These are phyloP conservation scores for Eucera pruinosa DNA, from an alignment of 2,888 invertebrate species.

Conservation along the genomic window DNA sequence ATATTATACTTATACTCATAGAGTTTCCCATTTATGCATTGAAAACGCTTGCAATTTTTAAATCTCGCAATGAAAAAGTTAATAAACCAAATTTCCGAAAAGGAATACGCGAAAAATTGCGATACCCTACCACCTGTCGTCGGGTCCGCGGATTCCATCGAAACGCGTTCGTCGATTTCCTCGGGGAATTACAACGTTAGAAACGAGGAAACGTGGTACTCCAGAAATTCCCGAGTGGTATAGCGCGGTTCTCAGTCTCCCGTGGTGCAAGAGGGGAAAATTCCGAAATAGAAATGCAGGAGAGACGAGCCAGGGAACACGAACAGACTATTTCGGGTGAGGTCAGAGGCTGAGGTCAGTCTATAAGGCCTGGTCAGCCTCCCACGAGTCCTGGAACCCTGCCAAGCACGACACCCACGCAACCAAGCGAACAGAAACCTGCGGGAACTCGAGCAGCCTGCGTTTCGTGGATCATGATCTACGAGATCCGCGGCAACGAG, in stretches of 20 bases:
- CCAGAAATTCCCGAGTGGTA: slow-evolving; percentile 53
- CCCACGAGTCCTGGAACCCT: slow-evolving; percentile 82
- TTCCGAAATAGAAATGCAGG: slow-evolving; percentile 76
- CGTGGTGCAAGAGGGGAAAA: slow-evolving; percentile 66
- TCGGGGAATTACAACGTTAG: background rate
- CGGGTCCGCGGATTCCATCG: no score
- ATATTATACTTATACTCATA: no score
- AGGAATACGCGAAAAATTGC: no score
- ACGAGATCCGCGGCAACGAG: slow-evolving; percentile 58
- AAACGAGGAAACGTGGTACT: slow-evolving; percentile 43
- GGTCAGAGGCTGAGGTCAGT: slow-evolving; percentile 84
- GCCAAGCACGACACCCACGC: slow-evolving; percentile 76
- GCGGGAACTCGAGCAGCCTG: slow-evolving; percentile 69
- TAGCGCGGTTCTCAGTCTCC: slow-evolving; percentile 35
- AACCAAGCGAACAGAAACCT: slow-evolving; percentile 63
- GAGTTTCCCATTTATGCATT: no score
- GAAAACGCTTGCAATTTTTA: no score
- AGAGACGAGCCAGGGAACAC: slow-evolving; percentile 70
- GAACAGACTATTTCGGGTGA: slow-evolving; percentile 83
- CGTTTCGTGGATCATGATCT: slow-evolving; percentile 66
- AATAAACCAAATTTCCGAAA: no score
- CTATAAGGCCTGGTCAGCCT: slow-evolving; percentile 83
- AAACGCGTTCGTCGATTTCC: background rate
- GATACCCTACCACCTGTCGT: no score
- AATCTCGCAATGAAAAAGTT: no score